Conservation (phyloP, 2,888 invertebrate species). For the Dinocampus coccinellae region DNA sequence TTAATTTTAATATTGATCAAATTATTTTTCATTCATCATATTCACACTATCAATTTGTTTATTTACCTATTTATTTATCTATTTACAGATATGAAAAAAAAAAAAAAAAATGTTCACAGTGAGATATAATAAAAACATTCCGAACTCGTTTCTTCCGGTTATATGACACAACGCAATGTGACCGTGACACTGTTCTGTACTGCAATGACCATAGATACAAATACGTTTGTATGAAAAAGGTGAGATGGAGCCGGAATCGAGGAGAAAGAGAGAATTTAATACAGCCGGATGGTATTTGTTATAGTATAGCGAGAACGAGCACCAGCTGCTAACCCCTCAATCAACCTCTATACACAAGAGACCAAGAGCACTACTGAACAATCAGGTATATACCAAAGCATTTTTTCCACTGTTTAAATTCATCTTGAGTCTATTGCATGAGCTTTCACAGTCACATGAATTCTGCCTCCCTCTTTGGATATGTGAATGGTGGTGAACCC, state of each 20-base stretch:
- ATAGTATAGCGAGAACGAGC: background rate
- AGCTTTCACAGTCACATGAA: background rate
- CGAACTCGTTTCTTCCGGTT: too few relatives aligned
- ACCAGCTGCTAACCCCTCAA: slow-evolving; percentile 26
- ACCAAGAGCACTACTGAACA: slow-evolving; percentile 10
- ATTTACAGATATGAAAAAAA: background rate
- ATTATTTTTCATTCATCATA: background rate
- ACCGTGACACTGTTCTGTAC: background rate
- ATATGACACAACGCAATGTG: background rate
- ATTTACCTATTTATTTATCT: background rate
- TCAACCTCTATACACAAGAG: background rate
- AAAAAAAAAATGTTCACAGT: too few relatives aligned
- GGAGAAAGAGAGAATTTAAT: background rate
- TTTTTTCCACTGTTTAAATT: slow-evolving; percentile 12
- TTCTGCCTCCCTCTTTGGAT: background rate
- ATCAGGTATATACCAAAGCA: slow-evolving; percentile 11
- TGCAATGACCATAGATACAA: background rate
- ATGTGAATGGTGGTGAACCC: too few relatives aligned
- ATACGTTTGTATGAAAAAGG: background rate
- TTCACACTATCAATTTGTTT: background rate
- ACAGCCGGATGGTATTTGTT: background rate
- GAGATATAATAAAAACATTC: too few relatives aligned
- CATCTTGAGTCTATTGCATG: background rate
- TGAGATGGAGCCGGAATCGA: background rate
- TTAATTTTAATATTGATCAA: too few relatives aligned